Base-by-base conservation (phyloP, 2,797 vertebrate species). In the Anabacerthia variegaticeps region DNA sequence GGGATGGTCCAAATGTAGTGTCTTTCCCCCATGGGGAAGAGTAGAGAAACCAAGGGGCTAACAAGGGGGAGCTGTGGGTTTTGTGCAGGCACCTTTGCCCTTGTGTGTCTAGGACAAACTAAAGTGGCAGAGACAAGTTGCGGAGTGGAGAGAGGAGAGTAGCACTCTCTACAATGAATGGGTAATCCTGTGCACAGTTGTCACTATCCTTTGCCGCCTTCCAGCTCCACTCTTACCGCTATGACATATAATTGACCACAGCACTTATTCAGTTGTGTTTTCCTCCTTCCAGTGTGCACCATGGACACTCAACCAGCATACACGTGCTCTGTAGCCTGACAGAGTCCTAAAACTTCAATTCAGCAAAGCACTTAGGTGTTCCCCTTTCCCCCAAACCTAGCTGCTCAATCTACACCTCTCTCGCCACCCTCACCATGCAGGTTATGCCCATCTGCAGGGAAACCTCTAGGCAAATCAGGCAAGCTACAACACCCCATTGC, bases 81-180 rank as follows among this genome's bases (percentile, higher is more conserved):
- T 54, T 27, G 62, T 56, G 66, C 54, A 78, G 69, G 69, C 66
- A 34, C 19, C 30, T 94, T 84, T 21, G 19, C 27, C 18, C 41
- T 44, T 1, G 1, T 0, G 0, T 44, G 26, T 19, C 28, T 0
- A 0, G 15, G 13, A 4, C 0, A 1, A 59, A 12, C 21, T 7
- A 56, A 41, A 15, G 28, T 0, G 10, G 7, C 14, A 77, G 43
- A n/a, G 21, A 23, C 0, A 5, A 36, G 28, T 11, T 1, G 13
- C 5, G 8, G 49, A 67, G n/a, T 1, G 66, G 39, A 39, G 30
- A 65, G 34, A 30, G 4, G 28, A 41, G 28, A 56, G 36, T 0
- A 1, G 14, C 24, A 27, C 15, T 80, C 27, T 78, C 30, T 1
- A 1, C 14, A 15, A 14, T 12, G 43, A 85, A 76, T 26, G 83